Evolutionary conservation across 2,888 invertebrate genomes (phyloP), one percentile per base, ranked within the genome.

Genomic region (Arge pagana): DNA sequence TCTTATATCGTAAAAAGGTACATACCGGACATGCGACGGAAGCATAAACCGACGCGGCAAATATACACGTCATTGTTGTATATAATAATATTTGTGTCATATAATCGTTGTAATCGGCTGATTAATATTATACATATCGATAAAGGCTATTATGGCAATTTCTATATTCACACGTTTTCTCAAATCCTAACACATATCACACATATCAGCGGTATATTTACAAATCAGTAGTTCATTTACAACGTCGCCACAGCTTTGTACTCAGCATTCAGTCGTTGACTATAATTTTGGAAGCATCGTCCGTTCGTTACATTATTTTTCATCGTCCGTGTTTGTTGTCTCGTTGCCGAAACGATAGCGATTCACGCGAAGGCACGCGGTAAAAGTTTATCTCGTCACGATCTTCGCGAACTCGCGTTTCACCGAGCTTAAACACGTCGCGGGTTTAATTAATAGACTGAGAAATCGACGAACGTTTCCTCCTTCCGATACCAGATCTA

Each of bases 1-100:
- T n/a, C 55, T 62, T 58, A 59, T 37, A 59, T 60, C 53, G 58
- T 62, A 65, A 56, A 62, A 66, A 63, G 64, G 61, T 65, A 68
- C 62, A 68, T 62, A 55, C 56, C 54, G 59, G 57, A 60, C 58
- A 55, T 39, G 31, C n/a, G 24, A 36, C 41, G 50, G 42, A 31
- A 42, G 31, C 26, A 19, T 43, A 35, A 19, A 41, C 50, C 50
- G 50, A 42, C 50, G 50, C 42, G 43, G 42, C 50, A 26, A 43
- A 51, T 51, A 43, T 42, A 51, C 41, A 45, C 24, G 15, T 33
- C 3, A 45, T 43, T 37, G 16, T 41, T 48, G 23, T 19, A 43
- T 43, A 43, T 35, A 45, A 42, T 26, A 42, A 11, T 21, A 42
- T 31, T 31, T 42, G 8, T 45, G 15, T 33, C 33, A 35, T 45